These are phyloP conservation scores for Patella ulyssiponensis DNA, from an alignment of 2,888 invertebrate species.

Conservation along the genomic window DNA sequence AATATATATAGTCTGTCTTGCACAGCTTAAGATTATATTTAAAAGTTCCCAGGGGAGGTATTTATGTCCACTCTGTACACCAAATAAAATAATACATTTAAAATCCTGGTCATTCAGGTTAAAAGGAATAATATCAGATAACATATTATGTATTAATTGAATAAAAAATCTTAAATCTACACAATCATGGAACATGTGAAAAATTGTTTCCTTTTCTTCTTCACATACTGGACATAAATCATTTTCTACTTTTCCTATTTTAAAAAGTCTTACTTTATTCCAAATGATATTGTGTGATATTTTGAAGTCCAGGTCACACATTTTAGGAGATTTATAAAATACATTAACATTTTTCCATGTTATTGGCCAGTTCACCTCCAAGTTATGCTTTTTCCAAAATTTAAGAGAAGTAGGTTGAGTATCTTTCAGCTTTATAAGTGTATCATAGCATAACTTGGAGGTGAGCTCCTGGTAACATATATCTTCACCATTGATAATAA, in stretches of 20 bases:
- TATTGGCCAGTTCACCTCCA: too few relatives aligned
- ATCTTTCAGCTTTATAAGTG: too few relatives aligned
- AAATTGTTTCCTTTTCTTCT: not conserved
- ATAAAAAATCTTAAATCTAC: not conserved
- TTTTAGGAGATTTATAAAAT: too few relatives aligned
- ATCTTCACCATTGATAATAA: not conserved
- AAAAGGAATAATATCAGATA: not conserved
- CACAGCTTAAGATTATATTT: not conserved
- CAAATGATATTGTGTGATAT: not conserved
- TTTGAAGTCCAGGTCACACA: not conserved
- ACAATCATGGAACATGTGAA: not conserved
- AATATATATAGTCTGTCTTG: too few relatives aligned
- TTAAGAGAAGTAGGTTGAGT: too few relatives aligned
- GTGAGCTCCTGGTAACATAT: not conserved
- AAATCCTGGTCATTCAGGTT: not conserved
- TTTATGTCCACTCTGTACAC: not conserved
- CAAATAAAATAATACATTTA: slow-evolving; percentile 5
- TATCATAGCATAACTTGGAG: not conserved
- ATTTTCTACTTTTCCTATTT: slow-evolving; percentile 2
- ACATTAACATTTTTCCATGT: too few relatives aligned
- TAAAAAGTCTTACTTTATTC: not conserved
- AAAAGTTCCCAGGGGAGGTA: not conserved
- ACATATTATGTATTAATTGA: not conserved
- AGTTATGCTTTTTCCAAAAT: too few relatives aligned
- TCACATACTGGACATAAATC: not conserved